These are phyloP conservation scores for Drosophila yakuba DNA, from an alignment of 1,140 invertebrate species.

Conservation along the genomic window DNA sequence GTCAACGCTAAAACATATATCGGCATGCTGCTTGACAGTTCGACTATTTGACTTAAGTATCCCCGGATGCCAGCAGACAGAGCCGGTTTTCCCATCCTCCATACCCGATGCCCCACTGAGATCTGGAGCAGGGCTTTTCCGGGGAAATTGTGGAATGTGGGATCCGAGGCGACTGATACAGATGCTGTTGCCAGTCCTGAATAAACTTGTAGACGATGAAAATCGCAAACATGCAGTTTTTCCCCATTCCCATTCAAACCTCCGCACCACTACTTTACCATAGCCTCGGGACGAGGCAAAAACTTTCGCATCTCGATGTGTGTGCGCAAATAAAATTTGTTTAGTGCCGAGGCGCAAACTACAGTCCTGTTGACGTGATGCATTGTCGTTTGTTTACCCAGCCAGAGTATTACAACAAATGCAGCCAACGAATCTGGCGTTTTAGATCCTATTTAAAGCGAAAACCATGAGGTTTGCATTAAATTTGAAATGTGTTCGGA, in stretches of 20 bases:
- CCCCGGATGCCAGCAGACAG: conserved; percentile 55
- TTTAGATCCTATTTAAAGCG: conserved; percentile 19
- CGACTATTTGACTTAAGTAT: conserved; percentile 78
- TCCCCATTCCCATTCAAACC: neutral
- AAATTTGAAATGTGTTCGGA: neutral
- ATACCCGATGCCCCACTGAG: conserved; percentile 23
- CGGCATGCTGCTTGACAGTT: conserved; percentile 76
- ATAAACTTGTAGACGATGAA: conserved; percentile 78
- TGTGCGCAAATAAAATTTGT: conserved; percentile 54
- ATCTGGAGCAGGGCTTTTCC: conserved; percentile 14
- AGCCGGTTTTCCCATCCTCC: conserved; percentile 1
- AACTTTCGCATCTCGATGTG: conserved; percentile 48
- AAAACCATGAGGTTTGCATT: neutral
- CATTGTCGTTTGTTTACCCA: conserved; percentile 52
- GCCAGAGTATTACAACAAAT: conserved; percentile 8
- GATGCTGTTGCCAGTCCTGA: conserved; percentile 48
- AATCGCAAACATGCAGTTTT: conserved; percentile 69
- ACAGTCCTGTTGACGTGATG: conserved; percentile 54
- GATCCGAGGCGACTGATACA: conserved; percentile 21
- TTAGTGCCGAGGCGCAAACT: conserved; percentile 49
- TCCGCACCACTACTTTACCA: conserved; percentile 3
- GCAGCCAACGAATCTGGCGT: conserved; percentile 15
- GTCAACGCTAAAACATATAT: conserved; percentile 65
- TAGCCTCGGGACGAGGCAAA: conserved; percentile 28
- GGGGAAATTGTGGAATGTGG: conserved; percentile 12